Evolutionary conservation across 2,113 vertebrate genomes (phyloP).

Genomic region (Indicator maculatus): DNA sequence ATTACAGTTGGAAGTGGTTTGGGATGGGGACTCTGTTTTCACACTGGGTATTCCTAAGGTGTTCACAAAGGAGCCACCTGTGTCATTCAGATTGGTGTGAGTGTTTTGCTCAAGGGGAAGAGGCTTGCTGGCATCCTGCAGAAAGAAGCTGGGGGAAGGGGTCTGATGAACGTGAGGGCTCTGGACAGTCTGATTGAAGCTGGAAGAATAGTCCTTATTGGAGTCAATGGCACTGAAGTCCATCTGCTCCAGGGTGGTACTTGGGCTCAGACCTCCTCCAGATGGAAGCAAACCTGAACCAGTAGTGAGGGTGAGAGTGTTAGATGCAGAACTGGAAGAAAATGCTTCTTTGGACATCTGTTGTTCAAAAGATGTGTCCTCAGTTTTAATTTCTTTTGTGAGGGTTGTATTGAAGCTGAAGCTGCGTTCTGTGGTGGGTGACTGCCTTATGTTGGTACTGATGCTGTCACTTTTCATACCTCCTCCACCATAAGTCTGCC

Average conservation of each 20-base stretch:
- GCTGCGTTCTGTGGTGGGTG: conserved; percentile 83
- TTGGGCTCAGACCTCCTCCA: conserved; percentile 95
- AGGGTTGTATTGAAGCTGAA: conserved; percentile 88
- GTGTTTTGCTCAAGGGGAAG: conserved; percentile 77
- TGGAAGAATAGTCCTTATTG: conserved; percentile 92
- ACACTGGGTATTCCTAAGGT: conserved; percentile 78
- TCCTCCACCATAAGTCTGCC: conserved; percentile 96
- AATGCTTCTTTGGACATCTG: conserved; percentile 93
- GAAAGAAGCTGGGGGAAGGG: conserved; percentile 96
- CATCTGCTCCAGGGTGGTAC: conserved; percentile 98
- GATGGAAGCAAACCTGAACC: conserved; percentile 91
- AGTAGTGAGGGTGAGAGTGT: conserved; percentile 85
- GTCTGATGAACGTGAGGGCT: conserved; percentile 94
- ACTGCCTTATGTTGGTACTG: conserved; percentile 83
- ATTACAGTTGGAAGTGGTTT: conserved; percentile 89
- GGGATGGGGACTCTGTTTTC: conserved; percentile 89
- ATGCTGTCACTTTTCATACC: conserved; percentile 90
- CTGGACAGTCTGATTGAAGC: conserved; percentile 89
- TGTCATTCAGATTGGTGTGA: conserved; percentile 80
- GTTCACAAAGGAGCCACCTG: conserved; percentile 75
- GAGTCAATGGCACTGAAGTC: conserved; percentile 98
- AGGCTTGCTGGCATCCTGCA: conserved; percentile 89
- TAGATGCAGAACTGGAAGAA: conserved; percentile 82
- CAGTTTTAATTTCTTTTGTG: conserved; percentile 95
- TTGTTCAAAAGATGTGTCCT: conserved; percentile 98